These are phyloP conservation scores for Danio tinwini DNA, from an alignment of 2,797 vertebrate species.

Conservation along the genomic window DNA sequence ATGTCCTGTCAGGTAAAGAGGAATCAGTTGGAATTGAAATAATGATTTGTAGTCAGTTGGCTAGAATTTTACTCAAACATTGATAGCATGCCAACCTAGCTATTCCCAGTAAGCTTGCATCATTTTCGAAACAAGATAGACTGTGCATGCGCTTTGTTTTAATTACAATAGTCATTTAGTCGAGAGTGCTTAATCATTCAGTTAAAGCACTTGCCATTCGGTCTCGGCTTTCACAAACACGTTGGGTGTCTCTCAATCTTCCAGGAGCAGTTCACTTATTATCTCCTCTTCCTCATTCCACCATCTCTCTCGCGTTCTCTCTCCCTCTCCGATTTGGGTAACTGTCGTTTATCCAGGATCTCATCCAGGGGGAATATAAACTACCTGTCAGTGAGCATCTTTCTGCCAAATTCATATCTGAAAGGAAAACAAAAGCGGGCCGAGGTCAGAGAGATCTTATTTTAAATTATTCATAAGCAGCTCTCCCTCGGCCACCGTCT, in stretches of 20 bases:
- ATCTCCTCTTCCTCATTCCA: constrained; percentile 32
- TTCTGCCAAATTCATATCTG: constrained; percentile 81
- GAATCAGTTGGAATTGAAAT: background rate
- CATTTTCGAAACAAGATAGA: constrained; percentile 39
- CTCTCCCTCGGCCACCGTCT: constrained; percentile 63
- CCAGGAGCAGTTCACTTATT: constrained; percentile 46
- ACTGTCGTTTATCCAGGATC: constrained; percentile 76
- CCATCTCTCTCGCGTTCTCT: constrained; percentile 16
- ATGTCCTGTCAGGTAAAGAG: background rate
- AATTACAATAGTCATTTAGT: constrained; percentile 55
- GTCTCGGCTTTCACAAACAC: constrained; percentile 45
- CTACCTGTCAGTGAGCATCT: constrained; percentile 78
- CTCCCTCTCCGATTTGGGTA: constrained; percentile 55
- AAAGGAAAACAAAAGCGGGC: constrained; percentile 78
- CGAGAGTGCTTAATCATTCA: constrained; percentile 53
- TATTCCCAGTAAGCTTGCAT: constrained; percentile 19
- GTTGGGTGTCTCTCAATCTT: constrained; percentile 52
- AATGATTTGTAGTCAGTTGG: constrained; percentile 1
- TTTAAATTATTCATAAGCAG: constrained; percentile 83
- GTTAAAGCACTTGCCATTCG: constrained; percentile 52
- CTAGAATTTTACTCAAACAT: background rate
- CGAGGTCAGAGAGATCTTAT: constrained; percentile 77
- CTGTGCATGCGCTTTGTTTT: constrained; percentile 27
- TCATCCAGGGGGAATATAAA: constrained; percentile 78
- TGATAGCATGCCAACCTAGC: constrained; percentile 9